Evolutionary conservation across 1,140 invertebrate genomes (phyloP).

Genomic region (Reticulitermes speratus): DNA sequence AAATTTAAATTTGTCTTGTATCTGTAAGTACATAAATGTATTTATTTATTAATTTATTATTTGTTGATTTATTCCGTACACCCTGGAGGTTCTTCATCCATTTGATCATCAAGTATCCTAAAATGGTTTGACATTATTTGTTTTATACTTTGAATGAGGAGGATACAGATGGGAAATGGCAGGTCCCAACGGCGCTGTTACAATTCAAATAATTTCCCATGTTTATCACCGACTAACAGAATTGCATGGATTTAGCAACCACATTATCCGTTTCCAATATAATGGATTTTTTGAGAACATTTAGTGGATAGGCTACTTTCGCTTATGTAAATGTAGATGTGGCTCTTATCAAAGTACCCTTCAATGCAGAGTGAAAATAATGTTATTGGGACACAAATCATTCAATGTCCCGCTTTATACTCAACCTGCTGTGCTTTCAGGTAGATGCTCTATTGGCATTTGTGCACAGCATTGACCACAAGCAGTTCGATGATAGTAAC

Average conservation of each 20-base stretch:
- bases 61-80: no score
- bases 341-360: not conserved
- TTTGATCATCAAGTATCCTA: not conserved
- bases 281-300: not conserved
- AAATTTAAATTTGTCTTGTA: no score
- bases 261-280: not conserved
- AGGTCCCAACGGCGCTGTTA: not conserved
- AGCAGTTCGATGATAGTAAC: not conserved
- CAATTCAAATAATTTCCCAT: not conserved
- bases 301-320: not conserved
- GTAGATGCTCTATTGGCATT: not conserved
- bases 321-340: not conserved
- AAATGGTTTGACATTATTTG: not conserved
- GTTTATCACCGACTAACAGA: not conserved
- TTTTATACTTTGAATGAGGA: not conserved
- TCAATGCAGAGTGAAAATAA: not conserved
- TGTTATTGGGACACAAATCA: not conserved
- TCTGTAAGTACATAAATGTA: no score
- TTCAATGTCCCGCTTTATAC: not conserved
- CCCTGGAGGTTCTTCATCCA: no score
- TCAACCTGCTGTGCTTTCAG: not conserved
- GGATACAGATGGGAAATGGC: not conserved
- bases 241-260: not conserved
- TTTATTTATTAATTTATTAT: no score
- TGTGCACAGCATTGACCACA: not conserved